Evolutionary conservation across 2,797 vertebrate species (phyloP).

Genomic region (Ceyx erithaca): DNA sequence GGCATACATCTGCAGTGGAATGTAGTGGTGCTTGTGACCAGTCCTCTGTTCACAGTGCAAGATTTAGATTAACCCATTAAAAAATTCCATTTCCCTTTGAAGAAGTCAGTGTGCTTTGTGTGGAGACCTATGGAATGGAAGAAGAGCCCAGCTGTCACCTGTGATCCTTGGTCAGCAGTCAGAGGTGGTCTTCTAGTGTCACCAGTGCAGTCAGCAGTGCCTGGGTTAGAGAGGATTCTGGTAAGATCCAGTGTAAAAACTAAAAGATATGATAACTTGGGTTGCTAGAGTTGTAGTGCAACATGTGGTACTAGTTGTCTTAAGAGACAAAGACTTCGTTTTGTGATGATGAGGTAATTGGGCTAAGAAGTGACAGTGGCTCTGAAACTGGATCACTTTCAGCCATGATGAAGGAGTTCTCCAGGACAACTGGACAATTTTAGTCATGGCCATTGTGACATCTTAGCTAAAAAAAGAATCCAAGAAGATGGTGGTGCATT

Average conservation of each 20-base stretch:
- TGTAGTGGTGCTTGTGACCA: neutral
- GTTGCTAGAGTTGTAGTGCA: rapidly evolving
- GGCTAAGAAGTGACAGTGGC: neutral
- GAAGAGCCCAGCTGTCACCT: neutral
- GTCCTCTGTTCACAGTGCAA: neutral
- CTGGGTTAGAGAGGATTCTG: neutral
- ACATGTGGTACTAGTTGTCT: neutral
- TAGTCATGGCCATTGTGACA: neutral
- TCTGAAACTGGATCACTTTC: neutral
- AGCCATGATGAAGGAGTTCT: neutral
- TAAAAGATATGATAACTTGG: neutral
- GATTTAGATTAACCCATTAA: neutral
- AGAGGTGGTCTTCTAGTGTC: neutral
- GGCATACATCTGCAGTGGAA: neutral
- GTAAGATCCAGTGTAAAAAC: neutral
- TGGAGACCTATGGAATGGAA: neutral
- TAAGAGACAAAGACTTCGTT: neutral
- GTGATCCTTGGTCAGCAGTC: neutral
- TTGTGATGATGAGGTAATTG: neutral
- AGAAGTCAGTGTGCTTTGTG: neutral
- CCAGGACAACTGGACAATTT: neutral
- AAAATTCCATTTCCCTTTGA: neutral
- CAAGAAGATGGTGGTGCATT: neutral
- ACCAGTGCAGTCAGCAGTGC: neutral
- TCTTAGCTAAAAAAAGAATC: neutral